Conservation (phyloP, 1,140 invertebrate species). For the Hylyphantes graminicola region DNA sequence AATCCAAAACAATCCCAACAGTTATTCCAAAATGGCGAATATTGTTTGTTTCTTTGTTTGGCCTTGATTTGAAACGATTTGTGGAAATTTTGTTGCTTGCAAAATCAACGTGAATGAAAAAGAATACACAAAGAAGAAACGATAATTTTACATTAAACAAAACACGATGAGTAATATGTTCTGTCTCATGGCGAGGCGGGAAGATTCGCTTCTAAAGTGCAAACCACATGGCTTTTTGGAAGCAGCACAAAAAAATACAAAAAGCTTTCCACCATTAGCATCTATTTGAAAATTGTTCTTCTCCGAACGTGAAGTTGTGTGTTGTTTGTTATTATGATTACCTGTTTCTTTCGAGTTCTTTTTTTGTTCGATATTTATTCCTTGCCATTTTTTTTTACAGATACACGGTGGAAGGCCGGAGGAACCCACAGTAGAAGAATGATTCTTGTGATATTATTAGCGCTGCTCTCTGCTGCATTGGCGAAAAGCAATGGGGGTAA, state of each 20-base stretch:
- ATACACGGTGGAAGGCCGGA: constrained; percentile 10
- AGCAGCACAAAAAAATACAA: background rate
- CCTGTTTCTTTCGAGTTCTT: constrained; percentile 24
- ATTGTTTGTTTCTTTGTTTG: no score
- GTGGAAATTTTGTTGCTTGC: background rate
- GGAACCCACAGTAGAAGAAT: constrained; percentile 20
- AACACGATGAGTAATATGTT: constrained; percentile 30
- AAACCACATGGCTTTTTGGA: constrained; percentile 21
- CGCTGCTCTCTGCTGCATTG: constrained; percentile 12
- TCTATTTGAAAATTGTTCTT: constrained; percentile 21
- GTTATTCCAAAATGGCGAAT: background rate
- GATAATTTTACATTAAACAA: constrained; percentile 46
- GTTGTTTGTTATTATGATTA: constrained; percentile 42
- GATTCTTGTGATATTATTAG: constrained; percentile 57
- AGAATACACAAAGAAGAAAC: background rate
- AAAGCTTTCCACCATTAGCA: constrained; percentile 21
- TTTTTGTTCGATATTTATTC: constrained; percentile 7
- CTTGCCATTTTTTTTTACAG: background rate
- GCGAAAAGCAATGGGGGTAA: constrained; percentile 51
- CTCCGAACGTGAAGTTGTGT: background rate
- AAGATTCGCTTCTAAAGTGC: constrained; percentile 9
- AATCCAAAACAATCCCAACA: constrained; percentile 1
- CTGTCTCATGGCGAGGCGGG: background rate
- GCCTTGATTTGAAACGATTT: background rate
- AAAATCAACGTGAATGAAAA: background rate